phyloP scores from a whole-genome alignment of 2,113 vertebrate species.

The Trogon melanurus region DNA sequence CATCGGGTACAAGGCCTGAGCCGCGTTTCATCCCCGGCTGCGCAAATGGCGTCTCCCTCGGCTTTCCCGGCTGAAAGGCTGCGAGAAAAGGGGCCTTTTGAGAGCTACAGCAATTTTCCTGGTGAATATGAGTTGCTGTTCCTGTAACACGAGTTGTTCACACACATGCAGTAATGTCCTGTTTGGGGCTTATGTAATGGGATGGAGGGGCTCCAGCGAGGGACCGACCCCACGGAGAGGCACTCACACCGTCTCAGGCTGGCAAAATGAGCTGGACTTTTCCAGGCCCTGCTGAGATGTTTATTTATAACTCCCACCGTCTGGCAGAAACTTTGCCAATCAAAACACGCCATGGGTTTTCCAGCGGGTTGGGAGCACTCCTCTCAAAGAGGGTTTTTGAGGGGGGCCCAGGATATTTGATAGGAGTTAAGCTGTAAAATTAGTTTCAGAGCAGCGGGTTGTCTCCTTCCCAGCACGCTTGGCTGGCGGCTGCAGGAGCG shows the following conservation, averaged over 20 bases:
- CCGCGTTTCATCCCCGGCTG: accelerated
- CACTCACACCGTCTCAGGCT: constrained; percentile 68
- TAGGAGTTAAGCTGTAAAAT: constrained; percentile 85
- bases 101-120: neutral
- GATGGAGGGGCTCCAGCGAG: constrained; percentile 81
- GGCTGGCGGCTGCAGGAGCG: neutral
- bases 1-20: neutral
- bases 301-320: constrained; percentile 87
- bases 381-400: constrained; percentile 82
- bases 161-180: constrained; percentile 75
- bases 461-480: constrained; percentile 80
- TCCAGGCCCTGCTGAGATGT: constrained; percentile 82
- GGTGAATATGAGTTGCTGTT: constrained; percentile 73
- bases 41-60: neutral
- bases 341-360: constrained; percentile 83
- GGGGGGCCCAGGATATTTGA: constrained; percentile 80
- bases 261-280: constrained; percentile 81
- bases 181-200: constrained; percentile 82
- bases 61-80: neutral
- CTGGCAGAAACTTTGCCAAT: constrained; percentile 85
- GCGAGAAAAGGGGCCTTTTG: constrained; percentile 17
- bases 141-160: constrained; percentile 54
- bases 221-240: constrained; percentile 62
- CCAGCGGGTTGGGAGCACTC: constrained; percentile 79
- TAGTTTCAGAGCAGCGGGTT: constrained; percentile 84